Base-by-base conservation (phyloP, 2,888 invertebrate species). In the Eupeodes latifasciatus region DNA sequence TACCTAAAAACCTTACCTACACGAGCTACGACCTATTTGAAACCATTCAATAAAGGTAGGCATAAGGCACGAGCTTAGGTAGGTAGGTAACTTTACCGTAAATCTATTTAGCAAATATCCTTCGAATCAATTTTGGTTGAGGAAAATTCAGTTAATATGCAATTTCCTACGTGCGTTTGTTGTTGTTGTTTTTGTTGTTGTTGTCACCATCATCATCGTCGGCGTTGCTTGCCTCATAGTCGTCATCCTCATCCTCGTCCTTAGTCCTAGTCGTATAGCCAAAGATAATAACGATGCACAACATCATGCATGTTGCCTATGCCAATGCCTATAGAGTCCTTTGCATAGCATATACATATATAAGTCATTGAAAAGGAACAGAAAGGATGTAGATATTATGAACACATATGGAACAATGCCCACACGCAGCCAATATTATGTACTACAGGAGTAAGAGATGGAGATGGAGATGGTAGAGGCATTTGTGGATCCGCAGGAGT, bases 131-230 rank as follows among this genome's bases (percentile, higher is more conserved):
- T 81, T 76, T 85, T 53, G 27, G 36, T 34, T 57, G 40, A 40
- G 62, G 75, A 62, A 84, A 80, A 80, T 71, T 49, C 72, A 85
- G 62, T 85, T 85, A 76, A 85, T 85, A 81, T 77, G 81, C 66
- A 72, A 85, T 85, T 72, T 84, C 62, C 66, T 61, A 53, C 36
- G 69, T 69, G 51, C 40, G 16, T 62, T 57, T 61, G 61, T 67
- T 19, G 61, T 61, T n/a, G 36, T 59, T 57, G 62, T 44, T 44
- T n/a, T 59, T 57, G 16, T 44, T 44, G 40, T 40, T 5, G 44
- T 64, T 11, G 19, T 64, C 12, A 10, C 40, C 44, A 11, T 19
- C 19, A 6, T 40, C 7, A 19, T 64, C 7, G 47, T 47, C 64
- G 47, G 19, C 27, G 27, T 27, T 27, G 27, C 27, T 27, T 27